A percentile compares a stretch with the other conserved stretches of the same genome.
These are phyloP conservation scores for Drosophila mauritiana DNA, from an alignment of 1,140 invertebrate species.

Conservation along the genomic window DNA sequence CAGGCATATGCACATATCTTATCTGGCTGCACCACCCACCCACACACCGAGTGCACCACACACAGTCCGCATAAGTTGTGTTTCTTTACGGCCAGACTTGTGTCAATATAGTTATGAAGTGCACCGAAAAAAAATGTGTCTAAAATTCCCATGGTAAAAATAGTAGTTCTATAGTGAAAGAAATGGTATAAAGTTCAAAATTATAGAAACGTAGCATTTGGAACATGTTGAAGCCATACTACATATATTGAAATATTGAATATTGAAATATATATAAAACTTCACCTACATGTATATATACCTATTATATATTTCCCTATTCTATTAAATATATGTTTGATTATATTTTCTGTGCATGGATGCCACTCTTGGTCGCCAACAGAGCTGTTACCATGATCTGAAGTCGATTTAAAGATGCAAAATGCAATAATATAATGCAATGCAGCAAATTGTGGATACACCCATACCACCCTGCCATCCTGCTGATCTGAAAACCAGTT, in stretches of 20 bases:
- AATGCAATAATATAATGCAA: conserved; percentile 31
- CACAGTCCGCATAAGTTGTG: conserved; percentile 33
- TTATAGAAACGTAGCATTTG: no score
- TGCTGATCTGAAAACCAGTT: conserved; percentile 48
- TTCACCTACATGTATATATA: no score
- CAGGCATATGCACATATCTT: conserved; percentile 41
- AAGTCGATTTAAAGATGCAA: conserved; percentile 18
- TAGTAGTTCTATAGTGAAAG: no score
- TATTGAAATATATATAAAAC: no score
- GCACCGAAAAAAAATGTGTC: conserved; percentile 8
- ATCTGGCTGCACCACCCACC: conserved; percentile 59
- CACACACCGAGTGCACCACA: conserved; percentile 20
- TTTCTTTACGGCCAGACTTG: conserved; percentile 39
- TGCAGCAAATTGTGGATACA: conserved; percentile 4
- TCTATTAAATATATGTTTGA: not conserved
- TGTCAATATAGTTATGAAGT: conserved; percentile 44
- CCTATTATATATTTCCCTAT: no score
- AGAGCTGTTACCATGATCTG: not conserved
- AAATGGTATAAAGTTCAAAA: no score
- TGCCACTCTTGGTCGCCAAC: not conserved
- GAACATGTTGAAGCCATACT: no score
- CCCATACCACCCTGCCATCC: not conserved
- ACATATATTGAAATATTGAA: no score
- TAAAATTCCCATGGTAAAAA: not conserved
- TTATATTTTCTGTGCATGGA: not conserved